Conservation (phyloP, 2,113 vertebrate species). For the Pomatorhinus ruficollis region DNA sequence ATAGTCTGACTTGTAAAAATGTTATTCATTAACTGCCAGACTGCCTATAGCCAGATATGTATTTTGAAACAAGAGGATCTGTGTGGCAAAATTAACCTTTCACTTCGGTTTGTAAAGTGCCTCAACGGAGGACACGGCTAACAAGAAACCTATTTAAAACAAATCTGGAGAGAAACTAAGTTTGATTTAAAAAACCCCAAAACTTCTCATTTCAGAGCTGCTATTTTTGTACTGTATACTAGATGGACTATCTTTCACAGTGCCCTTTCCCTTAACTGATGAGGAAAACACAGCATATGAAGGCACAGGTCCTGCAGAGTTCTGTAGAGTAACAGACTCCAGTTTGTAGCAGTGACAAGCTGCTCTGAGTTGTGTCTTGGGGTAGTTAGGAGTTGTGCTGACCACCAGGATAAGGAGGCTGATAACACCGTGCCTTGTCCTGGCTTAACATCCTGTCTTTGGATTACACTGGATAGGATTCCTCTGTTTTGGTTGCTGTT, state of each 20-base stretch:
- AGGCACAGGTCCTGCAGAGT: background rate
- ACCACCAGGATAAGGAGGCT: background rate
- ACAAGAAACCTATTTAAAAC: background rate
- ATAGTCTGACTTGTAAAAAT: background rate
- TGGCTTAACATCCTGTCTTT: background rate
- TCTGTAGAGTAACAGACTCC: background rate
- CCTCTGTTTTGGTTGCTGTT: background rate
- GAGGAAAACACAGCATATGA: background rate
- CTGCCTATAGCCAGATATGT: background rate
- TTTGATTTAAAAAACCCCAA: background rate
- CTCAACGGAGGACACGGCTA: background rate
- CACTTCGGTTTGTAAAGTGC: background rate
- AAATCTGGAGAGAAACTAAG: background rate
- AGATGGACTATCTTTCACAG: background rate
- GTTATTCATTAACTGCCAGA: background rate
- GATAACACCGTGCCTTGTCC: accelerated
- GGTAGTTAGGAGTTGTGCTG: background rate
- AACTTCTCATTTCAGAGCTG: background rate
- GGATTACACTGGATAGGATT: accelerated
- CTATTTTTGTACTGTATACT: background rate
- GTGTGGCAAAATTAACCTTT: background rate
- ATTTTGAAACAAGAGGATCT: background rate
- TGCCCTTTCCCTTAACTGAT: background rate
- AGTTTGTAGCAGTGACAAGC: no score
- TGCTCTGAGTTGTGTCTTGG: background rate